phyloP scores from a whole-genome alignment of 2,797 vertebrate species.

The Hoplostethus mediterraneus region DNA sequence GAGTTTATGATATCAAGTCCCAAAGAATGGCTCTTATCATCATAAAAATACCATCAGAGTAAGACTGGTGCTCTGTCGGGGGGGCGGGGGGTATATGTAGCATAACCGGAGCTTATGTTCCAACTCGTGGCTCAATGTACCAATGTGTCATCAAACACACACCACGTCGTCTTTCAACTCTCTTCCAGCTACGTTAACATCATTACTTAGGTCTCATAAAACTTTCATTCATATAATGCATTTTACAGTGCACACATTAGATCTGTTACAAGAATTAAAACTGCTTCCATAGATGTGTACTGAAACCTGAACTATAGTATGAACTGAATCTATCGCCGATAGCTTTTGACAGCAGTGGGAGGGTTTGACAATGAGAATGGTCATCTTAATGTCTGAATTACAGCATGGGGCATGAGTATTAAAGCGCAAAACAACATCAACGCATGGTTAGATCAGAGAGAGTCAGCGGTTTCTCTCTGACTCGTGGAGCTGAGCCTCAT shows the following conservation, averaged over 20 bases:
- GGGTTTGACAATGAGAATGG: neutral
- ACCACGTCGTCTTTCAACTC: neutral
- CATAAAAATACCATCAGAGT: slow-evolving; percentile 14
- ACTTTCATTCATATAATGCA: neutral
- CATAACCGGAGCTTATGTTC: neutral
- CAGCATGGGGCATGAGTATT: slow-evolving; percentile 13
- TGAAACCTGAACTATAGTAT: neutral
- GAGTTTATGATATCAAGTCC: slow-evolving; percentile 29
- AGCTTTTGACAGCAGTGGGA: neutral
- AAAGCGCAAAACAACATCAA: slow-evolving; percentile 14
- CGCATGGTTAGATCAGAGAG: slow-evolving; percentile 35
- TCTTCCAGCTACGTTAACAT: slow-evolving; percentile 2
- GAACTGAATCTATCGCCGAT: neutral
- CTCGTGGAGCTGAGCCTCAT: slow-evolving; percentile 22
- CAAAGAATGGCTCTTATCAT: slow-evolving; percentile 28
- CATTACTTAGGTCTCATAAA: neutral
- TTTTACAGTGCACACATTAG: neutral
- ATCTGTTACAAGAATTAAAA: neutral
- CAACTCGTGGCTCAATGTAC: slow-evolving; percentile 10
- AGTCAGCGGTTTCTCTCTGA: slow-evolving; percentile 36
- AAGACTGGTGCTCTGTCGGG: neutral
- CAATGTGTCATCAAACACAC: slow-evolving; percentile 18
- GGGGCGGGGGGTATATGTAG: neutral
- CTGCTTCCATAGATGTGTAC: neutral
- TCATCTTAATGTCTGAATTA: slow-evolving; percentile 15